Base-by-base conservation (phyloP, 2,797 vertebrate genomes). In the Xenentodon cancila region DNA sequence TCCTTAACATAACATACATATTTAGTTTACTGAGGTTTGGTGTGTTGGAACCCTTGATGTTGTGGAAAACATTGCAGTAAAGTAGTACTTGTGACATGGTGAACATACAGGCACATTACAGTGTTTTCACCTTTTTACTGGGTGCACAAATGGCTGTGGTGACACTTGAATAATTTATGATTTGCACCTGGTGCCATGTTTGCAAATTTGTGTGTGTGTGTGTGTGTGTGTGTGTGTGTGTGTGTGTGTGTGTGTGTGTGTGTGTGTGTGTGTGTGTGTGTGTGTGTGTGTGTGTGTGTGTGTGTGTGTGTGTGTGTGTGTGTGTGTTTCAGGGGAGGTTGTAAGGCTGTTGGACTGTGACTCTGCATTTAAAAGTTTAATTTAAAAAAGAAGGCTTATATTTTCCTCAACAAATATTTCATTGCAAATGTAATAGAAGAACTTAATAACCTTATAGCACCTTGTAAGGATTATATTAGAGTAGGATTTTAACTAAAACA, bases 141-240 rank as follows among this genome's bases (percentile, higher is more conserved):
- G 42, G 15, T 65, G 54, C 16, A 71, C 79, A 77, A 84, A 84
- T 53, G 83, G 71, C 71, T 82, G 71, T 70, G 25, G 71, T 64
- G 51, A 69, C 68, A 76, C 55, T 56, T 86, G 25, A 79, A 82
- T 75, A 79, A 87, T 89, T 80, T 79, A 83, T 73, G 68, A 81
- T 84, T 80, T 81, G 73, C 84, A 90, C 84, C 84, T 88, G 81
- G 64, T 79, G 82, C 82, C 80, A 73, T 22, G 54, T 67, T 75
- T 59, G 85, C 81, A 87, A 34, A 69, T 75, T 70, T 62, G 47
- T 17, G 34, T 47, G 16, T 43, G 11, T 3, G 30, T 40, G 50
- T 46, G 21, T 50, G 18, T 8, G 30, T 50, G 16, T 43, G 37
- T 40, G 37, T 40, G 13, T 40, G 37, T 40, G 25, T 50, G 16